Conservation (phyloP, 2,888 invertebrate genomes). For the Drosophila heteroneura region DNA sequence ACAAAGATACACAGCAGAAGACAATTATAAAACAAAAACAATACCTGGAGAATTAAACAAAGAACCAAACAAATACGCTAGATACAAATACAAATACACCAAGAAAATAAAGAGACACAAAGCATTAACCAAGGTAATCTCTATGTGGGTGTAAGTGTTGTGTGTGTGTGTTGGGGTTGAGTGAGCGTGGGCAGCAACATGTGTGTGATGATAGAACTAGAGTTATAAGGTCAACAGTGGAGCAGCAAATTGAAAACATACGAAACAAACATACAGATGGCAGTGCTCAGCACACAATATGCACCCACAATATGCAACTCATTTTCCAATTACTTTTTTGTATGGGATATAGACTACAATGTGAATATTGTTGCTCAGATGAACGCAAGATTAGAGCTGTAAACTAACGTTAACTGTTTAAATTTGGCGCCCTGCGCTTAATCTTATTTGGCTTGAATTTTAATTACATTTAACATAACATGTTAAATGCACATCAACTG, state of each 20-base stretch:
- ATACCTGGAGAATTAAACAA: conserved; percentile 36
- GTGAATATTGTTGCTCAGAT: conserved; percentile 63
- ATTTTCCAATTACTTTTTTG: neutral
- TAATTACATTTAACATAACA: neutral
- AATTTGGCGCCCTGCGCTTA: neutral
- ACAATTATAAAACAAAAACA: conserved; percentile 24
- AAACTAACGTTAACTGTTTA: neutral
- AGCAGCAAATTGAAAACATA: conserved; percentile 43
- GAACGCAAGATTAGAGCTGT: conserved; percentile 42
- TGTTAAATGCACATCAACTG: neutral
- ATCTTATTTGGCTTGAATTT: neutral
- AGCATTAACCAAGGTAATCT: conserved; percentile 44
- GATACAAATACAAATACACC: conserved; percentile 20
- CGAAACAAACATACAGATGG: conserved; percentile 53
- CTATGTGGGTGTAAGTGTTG: conserved; percentile 21
- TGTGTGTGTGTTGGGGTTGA: conserved; percentile 12
- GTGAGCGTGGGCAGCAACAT: neutral
- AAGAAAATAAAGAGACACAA: conserved; percentile 30
- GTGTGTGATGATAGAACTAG: conserved; percentile 1
- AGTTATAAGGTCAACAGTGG: conserved; percentile 18
- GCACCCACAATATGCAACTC: conserved; percentile 23
- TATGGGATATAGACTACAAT: neutral
- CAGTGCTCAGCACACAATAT: conserved; percentile 63
- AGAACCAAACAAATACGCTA: conserved; percentile 38
- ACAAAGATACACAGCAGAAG: conserved; percentile 24